Evolutionary conservation across 2,113 vertebrate species (phyloP).

Genomic region (Cinclus mexicanus): DNA sequence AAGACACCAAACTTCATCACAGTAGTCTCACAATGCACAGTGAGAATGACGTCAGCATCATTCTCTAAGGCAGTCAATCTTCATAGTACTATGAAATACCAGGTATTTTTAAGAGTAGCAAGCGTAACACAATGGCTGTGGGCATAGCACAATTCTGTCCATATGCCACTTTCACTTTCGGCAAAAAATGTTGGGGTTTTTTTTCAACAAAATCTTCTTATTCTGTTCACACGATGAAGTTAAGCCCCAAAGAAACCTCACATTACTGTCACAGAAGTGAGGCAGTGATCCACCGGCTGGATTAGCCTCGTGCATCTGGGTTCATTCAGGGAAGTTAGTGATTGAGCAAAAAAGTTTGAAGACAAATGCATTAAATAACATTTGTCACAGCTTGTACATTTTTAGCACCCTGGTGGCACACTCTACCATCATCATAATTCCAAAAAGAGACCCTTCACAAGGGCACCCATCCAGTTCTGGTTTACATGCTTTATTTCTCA

Average conservation of each 20-base stretch:
- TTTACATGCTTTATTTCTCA: background rate
- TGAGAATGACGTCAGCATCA: background rate
- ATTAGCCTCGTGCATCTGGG: background rate
- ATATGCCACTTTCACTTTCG: background rate
- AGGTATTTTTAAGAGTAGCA: background rate
- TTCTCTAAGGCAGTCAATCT: background rate
- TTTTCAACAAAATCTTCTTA: background rate
- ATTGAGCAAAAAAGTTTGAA: background rate
- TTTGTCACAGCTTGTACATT: background rate
- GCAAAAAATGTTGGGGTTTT: background rate
- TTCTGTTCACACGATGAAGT: background rate
- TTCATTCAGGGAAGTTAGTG: background rate
- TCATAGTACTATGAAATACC: accelerated
- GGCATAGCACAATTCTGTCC: background rate
- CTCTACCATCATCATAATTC: background rate
- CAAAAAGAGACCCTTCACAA: background rate
- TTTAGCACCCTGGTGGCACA: background rate
- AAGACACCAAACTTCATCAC: background rate
- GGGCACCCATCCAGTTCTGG: background rate
- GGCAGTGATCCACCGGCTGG: background rate
- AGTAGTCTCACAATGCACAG: background rate
- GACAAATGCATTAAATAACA: background rate
- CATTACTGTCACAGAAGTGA: accelerated
- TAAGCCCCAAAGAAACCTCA: background rate
- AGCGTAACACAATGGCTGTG: background rate